Percentiles rank a stretch among this genome's conserved stretches.
These are phyloP conservation scores for Scomber japonicus DNA, from an alignment of 2,113 vertebrate genomes.

Conservation along the genomic window DNA sequence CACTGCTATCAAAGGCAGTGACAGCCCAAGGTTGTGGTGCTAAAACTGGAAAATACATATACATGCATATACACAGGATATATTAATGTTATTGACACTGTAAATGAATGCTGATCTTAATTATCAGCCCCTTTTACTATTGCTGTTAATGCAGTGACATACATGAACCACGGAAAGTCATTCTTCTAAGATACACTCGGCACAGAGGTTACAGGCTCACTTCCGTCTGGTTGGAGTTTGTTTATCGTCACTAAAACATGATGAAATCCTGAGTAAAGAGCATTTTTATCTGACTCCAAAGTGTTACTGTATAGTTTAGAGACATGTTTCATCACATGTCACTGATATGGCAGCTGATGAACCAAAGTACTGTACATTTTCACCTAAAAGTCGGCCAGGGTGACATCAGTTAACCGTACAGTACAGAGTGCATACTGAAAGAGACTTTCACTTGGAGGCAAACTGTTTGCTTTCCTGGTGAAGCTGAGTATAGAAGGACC, in stretches of 20 bases:
- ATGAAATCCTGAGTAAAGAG: too few relatives aligned
- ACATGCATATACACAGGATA: too few relatives aligned
- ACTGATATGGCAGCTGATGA: not conserved
- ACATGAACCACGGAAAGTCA: too few relatives aligned
- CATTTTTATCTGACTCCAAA: not conserved
- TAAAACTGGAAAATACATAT: not conserved
- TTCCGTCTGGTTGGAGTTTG: too few relatives aligned
- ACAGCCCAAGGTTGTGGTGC: not conserved
- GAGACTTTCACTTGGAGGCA: conserved; percentile 63
- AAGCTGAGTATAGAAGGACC: conserved; percentile 73
- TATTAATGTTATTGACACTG: not conserved
- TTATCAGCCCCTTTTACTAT: too few relatives aligned
- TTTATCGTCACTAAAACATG: too few relatives aligned
- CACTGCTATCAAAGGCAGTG: not conserved
- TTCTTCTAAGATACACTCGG: too few relatives aligned
- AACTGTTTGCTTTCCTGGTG: conserved; percentile 78
- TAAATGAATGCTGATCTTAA: too few relatives aligned
- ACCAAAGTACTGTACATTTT: not conserved
- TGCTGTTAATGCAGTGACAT: too few relatives aligned
- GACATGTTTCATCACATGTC: conserved; percentile 14
- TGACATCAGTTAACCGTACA: not conserved
- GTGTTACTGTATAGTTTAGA: not conserved
- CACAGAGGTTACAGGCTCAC: too few relatives aligned
- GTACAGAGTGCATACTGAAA: conserved; percentile 37
- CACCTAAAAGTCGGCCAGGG: too few relatives aligned